A percentile compares a stretch with the other conserved stretches of the same genome.
These are phyloP conservation scores for Mobula hypostoma DNA, from an alignment of 2,113 vertebrate species.

Conservation along the genomic window DNA sequence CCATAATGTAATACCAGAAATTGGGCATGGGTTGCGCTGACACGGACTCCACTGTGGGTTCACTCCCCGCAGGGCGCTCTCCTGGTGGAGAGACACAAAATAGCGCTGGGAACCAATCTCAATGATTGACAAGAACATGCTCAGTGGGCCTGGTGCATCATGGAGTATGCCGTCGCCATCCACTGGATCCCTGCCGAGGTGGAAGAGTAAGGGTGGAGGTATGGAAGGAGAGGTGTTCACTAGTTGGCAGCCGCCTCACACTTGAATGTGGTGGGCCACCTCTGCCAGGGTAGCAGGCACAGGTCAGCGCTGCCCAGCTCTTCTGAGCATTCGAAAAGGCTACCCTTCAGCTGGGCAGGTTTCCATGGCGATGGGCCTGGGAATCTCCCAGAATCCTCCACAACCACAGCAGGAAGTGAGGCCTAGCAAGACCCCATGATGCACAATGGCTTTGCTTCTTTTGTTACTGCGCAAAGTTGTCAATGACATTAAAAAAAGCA, in stretches of 20 bases:
- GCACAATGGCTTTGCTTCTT: neutral
- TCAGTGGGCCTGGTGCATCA: conserved; percentile 29
- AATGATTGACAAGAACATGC: conserved; percentile 32
- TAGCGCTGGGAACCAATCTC: conserved; percentile 53
- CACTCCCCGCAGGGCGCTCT: conserved; percentile 83
- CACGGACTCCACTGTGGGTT: conserved; percentile 98
- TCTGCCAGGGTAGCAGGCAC: neutral
- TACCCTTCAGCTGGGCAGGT: neutral
- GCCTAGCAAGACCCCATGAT: conserved; percentile 20
- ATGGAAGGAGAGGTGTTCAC: too few species aligned
- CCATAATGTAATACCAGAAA: conserved; percentile 99
- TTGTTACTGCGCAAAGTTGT: neutral
- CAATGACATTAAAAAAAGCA: neutral
- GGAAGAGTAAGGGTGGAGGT: neutral
- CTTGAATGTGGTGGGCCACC: neutral
- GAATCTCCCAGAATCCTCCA: neutral
- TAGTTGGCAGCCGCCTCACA: neutral
- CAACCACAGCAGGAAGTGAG: neutral
- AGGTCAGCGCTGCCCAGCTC: neutral
- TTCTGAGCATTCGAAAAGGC: conserved; percentile 1
- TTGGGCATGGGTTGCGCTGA: conserved; percentile 85
- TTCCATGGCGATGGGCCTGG: neutral
- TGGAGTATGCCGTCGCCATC: neutral
- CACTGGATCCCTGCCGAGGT: neutral
- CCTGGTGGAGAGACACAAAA: conserved; percentile 97